Percentiles rank a stretch among this genome's conserved stretches.
phyloP scores from a whole-genome alignment of 2,888 invertebrate genomes.

The Nomada goodeniana region DNA sequence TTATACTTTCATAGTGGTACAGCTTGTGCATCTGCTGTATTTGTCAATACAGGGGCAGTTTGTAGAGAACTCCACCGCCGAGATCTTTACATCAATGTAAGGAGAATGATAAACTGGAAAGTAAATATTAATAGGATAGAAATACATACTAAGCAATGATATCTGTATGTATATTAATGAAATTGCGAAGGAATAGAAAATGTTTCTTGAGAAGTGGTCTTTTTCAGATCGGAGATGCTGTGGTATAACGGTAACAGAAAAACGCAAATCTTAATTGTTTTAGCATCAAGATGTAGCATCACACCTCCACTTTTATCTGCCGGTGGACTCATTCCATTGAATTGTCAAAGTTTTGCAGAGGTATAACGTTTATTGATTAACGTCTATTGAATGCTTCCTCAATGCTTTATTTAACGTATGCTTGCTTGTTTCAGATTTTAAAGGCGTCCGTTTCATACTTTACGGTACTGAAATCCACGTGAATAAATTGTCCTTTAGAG shows the following conservation, averaged over 20 bases:
- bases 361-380: not conserved
- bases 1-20: not conserved
- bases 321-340: not conserved
- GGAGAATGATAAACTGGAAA: not conserved
- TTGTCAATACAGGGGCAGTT: conserved; percentile 29
- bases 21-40: conserved; percentile 12
- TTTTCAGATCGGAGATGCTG: conserved; percentile 3
- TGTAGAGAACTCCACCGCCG: not conserved
- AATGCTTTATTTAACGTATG: not conserved
- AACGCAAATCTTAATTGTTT: conserved; percentile 2
- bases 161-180: no score
- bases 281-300: not conserved
- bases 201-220: no score
- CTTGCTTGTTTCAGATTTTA: not conserved
- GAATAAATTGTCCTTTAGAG: not conserved
- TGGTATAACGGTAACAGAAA: not conserved
- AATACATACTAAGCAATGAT: no score
- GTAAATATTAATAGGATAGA: no score
- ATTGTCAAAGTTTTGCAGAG: not conserved
- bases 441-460: conserved; percentile 14
- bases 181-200: no score
- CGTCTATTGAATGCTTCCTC: not conserved
- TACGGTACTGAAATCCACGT: not conserved
- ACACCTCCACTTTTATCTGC: conserved; percentile 1
- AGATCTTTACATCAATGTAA: conserved; percentile 1